Evolutionary conservation across 2,888 invertebrate species (phyloP), one percentile per base, ranked within the genome.

Genomic region (Campoplex capitator): DNA sequence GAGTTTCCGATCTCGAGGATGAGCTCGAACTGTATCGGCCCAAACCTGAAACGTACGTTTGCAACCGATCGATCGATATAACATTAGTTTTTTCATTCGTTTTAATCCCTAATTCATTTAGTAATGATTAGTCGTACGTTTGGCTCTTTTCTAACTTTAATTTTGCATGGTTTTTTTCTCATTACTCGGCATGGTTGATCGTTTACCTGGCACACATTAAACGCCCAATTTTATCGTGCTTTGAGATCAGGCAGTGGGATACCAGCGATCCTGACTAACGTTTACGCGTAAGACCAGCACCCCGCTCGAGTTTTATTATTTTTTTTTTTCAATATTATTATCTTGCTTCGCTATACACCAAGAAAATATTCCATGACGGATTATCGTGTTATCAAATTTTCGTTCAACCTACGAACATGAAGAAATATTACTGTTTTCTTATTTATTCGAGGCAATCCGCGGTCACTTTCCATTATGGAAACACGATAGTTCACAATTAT

Each of bases 1-100:
- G 97, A 93, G 97, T 99, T 77, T 97, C 97, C 92, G 97, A 98
- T 93, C 96, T 99, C n/a, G 98, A 99, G 94, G 99, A 99, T 91
- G 98, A 99, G 95, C 95, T 99, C 89, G 97, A 97, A 89, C 96
- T 96, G 80, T 96, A 97, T 92, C 96, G 97, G 93, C 96, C 97
- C 89, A 95, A 95, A 89, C 93, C 94, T 35, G 95, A 95, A 92
- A 94, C 94, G 95, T 95, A 93, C 91, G 95, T 93, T 56, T 8
- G 16, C 4, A n/a, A 42, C 32, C 32, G 56, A 38, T 42, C 9
- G n/a, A 35, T 35, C 35, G 8, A 35, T 9, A 35, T 58, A 62
- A 62, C 62, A 62, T 62, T 62, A 32, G 23, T 65, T 45, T 58
- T 62, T 58, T 62, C 73, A 75, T 48, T 68, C 35, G 1, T 23